phyloP scores from a whole-genome alignment of 2,888 invertebrate species.

The Melitaea athalia region DNA sequence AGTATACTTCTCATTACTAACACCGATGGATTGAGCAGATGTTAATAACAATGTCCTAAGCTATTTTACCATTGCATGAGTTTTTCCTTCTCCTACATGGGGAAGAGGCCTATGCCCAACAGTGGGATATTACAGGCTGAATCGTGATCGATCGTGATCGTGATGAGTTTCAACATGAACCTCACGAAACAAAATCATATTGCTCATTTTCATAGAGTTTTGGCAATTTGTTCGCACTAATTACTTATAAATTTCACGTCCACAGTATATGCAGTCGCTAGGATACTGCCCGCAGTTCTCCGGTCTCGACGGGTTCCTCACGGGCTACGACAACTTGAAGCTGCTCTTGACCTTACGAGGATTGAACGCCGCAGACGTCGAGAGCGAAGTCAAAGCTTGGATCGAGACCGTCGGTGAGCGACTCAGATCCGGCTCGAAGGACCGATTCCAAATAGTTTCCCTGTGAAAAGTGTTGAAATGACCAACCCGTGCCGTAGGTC shows the following conservation, averaged over 20 bases:
- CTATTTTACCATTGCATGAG: too few relatives aligned
- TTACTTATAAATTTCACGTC: neutral
- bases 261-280: slow-evolving; percentile 86
- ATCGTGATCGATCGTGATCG: too few relatives aligned
- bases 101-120: too few relatives aligned
- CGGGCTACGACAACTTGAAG: slow-evolving; percentile 87
- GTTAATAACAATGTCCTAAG: too few relatives aligned
- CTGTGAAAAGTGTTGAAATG: too few relatives aligned
- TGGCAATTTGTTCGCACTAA: neutral
- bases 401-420: slow-evolving; percentile 78
- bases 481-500: slow-evolving; percentile 30
- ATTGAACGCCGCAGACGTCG: slow-evolving; percentile 67
- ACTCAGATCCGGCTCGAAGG: neutral
- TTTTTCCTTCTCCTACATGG: too few relatives aligned
- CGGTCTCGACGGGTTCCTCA: slow-evolving; percentile 89
- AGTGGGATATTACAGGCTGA: too few relatives aligned
- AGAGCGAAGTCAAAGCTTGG: slow-evolving; percentile 80
- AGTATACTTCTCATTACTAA: neutral
- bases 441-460: neutral
- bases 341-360: slow-evolving; percentile 89
- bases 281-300: slow-evolving; percentile 96
- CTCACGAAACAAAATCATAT: too few relatives aligned
- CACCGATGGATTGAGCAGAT: too few relatives aligned
- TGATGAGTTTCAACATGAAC: too few relatives aligned
- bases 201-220: neutral